These are phyloP conservation scores for Tamandua tetradactyla DNA, from an alignment of 2,797 vertebrate species.

Conservation along the genomic window DNA sequence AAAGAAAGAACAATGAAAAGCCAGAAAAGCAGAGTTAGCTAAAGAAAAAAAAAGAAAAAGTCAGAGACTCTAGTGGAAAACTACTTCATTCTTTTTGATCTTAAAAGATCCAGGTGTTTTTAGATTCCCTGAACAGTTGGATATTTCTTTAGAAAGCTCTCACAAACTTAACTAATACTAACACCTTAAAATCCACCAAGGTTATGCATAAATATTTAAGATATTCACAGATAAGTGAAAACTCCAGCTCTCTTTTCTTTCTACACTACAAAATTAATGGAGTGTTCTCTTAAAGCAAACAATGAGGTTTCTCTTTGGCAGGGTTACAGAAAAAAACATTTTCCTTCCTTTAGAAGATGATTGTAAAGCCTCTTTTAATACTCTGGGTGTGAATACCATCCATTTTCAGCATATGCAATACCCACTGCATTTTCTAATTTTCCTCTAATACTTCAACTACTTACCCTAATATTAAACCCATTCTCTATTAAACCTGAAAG, in stretches of 20 bases:
- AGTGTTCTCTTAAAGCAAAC: slow-evolving; percentile 47
- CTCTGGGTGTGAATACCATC: not conserved
- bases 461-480: slow-evolving; percentile 10
- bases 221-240: slow-evolving; percentile 47
- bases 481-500: not conserved
- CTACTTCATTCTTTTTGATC: not conserved
- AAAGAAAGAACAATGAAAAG: slow-evolving; percentile 7
- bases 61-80: not conserved
- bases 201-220: slow-evolving; percentile 56
- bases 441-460: slow-evolving; percentile 4
- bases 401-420: not conserved
- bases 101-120: slow-evolving; percentile 51
- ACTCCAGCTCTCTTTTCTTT: slow-evolving; percentile 46
- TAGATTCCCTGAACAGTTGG: slow-evolving; percentile 15
- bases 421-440: not conserved
- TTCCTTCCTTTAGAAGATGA: slow-evolving; percentile 2
- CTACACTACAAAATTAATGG: not conserved
- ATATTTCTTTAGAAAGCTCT: slow-evolving; percentile 13
- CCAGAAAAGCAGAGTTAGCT: slow-evolving; percentile 23
- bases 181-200: slow-evolving; percentile 22
- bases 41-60: slow-evolving; percentile 51
- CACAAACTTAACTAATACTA: slow-evolving; percentile 45
- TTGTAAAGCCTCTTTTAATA: not conserved
- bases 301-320: not conserved
- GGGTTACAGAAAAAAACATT: slow-evolving; percentile 31